Evolutionary conservation across 2,113 vertebrate species (phyloP), one percentile per base, ranked within the genome.

Genomic region (Zootoca vivipara): DNA sequence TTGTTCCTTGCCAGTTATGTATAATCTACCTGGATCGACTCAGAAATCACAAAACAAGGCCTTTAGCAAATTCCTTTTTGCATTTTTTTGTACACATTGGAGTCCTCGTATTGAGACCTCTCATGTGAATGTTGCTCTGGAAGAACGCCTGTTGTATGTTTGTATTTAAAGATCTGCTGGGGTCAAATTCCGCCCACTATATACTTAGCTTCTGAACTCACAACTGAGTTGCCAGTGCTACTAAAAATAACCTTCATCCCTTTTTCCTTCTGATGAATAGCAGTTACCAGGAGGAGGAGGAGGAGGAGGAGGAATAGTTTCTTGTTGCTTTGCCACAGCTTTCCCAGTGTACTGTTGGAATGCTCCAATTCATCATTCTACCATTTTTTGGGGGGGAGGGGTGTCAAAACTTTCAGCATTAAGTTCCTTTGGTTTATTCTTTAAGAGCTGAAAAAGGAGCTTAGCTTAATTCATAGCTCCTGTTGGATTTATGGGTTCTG

Each of bases 161-260:
- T 0, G 33, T 87, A 91, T 85, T 89, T 90, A 85, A 92, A 89
- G 82, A 77, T 8, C 89, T 89, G 82, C 92, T 93, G 81, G 92
- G 75, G 83, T 95, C 90, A 89, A 89, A 92, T 94, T 93, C 77
- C 88, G 85, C 0, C 1, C 30, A 86, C 95, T 96, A 93, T 96
- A 94, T 97, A 96, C 92, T 96, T 97, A 96, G 96, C 69, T 91
- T 26, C 90, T 95, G 93, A 93, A 87, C 95, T 96, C 92, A 93
- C 91, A 87, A 78, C 69, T 91, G 94, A 93, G 92, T 91, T 94
- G 78, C 75, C 89, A 89, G 80, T 88, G 91, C 78, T 92, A 85
- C 93, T 96, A 95, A 94, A 94, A 93, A 93, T 94, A 92, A 92
- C 78, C 42, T 78, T 67, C 89, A 92, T 90, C 77, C 82, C 82